phyloP scores from a whole-genome alignment of 1,140 invertebrate genomes.

The Pemphigus obesinymphae region DNA sequence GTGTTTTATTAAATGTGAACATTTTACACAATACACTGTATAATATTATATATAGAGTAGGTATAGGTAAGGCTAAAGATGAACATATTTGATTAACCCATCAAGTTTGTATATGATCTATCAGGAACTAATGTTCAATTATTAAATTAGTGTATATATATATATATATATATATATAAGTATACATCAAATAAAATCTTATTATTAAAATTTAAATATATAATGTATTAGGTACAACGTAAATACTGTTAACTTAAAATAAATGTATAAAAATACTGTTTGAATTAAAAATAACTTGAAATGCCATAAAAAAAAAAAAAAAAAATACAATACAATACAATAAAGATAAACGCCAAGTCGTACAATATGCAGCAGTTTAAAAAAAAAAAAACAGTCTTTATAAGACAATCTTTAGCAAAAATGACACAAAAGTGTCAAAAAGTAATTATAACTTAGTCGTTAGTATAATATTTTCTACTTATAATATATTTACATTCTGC shows the following conservation, averaged over 20 bases:
- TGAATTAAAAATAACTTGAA: background rate
- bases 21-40: too few species aligned
- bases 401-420: conserved; percentile 14
- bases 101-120: background rate
- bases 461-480: background rate
- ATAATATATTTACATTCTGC: background rate
- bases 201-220: too few species aligned
- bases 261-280: conserved; percentile 26
- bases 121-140: background rate
- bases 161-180: too few species aligned
- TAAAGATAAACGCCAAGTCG: background rate
- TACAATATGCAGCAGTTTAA: background rate
- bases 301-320: background rate
- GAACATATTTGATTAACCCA: background rate
- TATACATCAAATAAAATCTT: too few species aligned
- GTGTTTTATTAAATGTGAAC: too few species aligned
- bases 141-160: background rate
- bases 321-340: background rate
- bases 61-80: too few species aligned
- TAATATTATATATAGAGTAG: too few species aligned
- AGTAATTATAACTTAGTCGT: background rate
- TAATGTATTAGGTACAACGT: background rate
- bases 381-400: conserved; percentile 20
- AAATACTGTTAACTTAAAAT: conserved; percentile 1
- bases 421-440: background rate